Base-by-base conservation (phyloP, 2,797 vertebrate species). In the Spondyliosoma cantharus region DNA sequence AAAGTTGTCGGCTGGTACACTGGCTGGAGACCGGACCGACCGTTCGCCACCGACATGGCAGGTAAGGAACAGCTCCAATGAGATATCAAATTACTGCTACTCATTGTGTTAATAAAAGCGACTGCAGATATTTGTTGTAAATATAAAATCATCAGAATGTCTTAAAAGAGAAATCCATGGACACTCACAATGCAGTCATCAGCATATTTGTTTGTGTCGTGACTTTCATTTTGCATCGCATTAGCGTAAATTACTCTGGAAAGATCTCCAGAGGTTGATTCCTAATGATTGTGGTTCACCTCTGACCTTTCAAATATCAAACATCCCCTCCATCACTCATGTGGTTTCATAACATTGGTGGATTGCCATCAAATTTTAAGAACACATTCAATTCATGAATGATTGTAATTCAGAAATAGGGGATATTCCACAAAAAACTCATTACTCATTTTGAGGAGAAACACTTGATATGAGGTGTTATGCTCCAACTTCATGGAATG, bases 11-110 rank as follows among this genome's bases (percentile, higher is more conserved):
- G 97, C 76, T 99, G 98, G 98, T 99, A 99, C 93, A 98, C 97
- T 0, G 98, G 98, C 87, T 99, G 98, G 98, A 96, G 97, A 89
- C 96, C 97, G 3, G 98, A 98, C 94, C 94, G 98, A 81, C 96
- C 97, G 13, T 99, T 99, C 15, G 97, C 98, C 53, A 98, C 96
- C 0, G 98, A 99, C 92, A 99, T 99, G 98, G 98, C 98, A 94
- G 98, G 98, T 98, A 90, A 95, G 76, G 8, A 32, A 5, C 5
- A 19, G 16, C 49, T 42, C 53, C 15, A 5, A 3, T 22, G 1
- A n/a, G 9, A 49, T 5, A 42, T 25, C 13, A 9, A 24, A 13
- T 1, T 0, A n/a, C 14, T 7, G 5, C 1, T 0, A 12, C 9
- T 19, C 7, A 15, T 1, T 13, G 12, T 66, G 32, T 52, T 46